Conservation (phyloP, 2,113 vertebrate genomes). For the Antidorcas marsupialis region DNA sequence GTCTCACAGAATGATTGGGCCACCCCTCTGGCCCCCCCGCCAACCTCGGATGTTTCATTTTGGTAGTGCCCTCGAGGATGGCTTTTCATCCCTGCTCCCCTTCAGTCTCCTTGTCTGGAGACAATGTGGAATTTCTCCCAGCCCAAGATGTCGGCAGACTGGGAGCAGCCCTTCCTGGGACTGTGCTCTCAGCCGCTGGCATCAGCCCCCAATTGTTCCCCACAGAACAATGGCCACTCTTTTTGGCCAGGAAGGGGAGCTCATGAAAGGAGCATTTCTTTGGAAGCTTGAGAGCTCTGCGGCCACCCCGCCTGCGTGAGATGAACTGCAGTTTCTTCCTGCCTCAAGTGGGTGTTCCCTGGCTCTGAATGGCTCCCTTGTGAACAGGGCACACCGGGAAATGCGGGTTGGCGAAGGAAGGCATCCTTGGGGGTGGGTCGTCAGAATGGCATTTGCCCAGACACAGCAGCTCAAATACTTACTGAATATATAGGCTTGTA, state of each 20-base stretch:
- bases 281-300: constrained; percentile 78
- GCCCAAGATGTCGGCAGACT: constrained; percentile 49
- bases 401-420: constrained; percentile 60
- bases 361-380: constrained; percentile 80
- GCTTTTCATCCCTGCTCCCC: constrained; percentile 54
- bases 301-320: constrained; percentile 72
- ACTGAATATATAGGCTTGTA: neutral
- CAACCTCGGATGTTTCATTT: neutral
- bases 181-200: constrained; percentile 68
- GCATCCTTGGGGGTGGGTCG: constrained; percentile 70
- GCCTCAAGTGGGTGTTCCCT: constrained; percentile 75
- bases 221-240: constrained; percentile 77
- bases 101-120: constrained; percentile 41
- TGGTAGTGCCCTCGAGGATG: neutral
- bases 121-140: constrained; percentile 55
- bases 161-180: constrained; percentile 67
- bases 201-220: constrained; percentile 64
- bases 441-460: constrained; percentile 67
- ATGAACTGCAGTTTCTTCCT: constrained; percentile 81
- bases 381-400: constrained; percentile 74
- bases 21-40: neutral
- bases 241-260: constrained; percentile 72
- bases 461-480: constrained; percentile 48
- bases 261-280: constrained; percentile 80
- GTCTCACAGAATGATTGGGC: neutral